A percentile compares a stretch with the other conserved stretches of the same genome.
These are phyloP conservation scores for Coleophora flavipennella DNA, from an alignment of 2,888 invertebrate genomes.

Conservation along the genomic window DNA sequence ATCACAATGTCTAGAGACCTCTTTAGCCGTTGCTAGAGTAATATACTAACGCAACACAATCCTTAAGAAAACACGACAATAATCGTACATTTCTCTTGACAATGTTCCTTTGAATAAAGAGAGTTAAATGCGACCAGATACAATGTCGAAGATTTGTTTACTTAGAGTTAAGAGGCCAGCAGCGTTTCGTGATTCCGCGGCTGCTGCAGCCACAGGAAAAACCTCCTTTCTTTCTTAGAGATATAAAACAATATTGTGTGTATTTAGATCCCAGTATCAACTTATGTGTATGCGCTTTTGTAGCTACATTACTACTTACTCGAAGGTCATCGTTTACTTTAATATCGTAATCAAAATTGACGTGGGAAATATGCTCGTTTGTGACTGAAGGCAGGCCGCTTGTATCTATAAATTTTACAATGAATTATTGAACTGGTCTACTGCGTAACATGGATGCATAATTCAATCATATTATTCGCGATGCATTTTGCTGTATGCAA, in stretches of 20 bases:
- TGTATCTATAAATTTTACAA: conserved; percentile 60
- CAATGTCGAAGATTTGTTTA: conserved; percentile 69
- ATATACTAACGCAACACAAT: conserved; percentile 66
- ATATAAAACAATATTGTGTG: too few species aligned
- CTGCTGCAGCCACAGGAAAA: conserved; percentile 35
- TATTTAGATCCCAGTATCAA: conserved; percentile 28
- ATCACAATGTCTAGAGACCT: conserved; percentile 55
- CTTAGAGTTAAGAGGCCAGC: conserved; percentile 44
- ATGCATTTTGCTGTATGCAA: conserved; percentile 11
- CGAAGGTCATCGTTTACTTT: conserved; percentile 64
- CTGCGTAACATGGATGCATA: conserved; percentile 45
- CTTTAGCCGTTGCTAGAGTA: conserved; percentile 53
- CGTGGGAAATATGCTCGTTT: conserved; percentile 70
- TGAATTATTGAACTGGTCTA: conserved; percentile 53
- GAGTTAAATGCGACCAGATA: conserved; percentile 65
- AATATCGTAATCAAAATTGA: conserved; percentile 68
- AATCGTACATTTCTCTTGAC: conserved; percentile 70
- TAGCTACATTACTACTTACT: conserved; percentile 59
- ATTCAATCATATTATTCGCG: conserved; percentile 47
- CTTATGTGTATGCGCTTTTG: conserved; percentile 44
- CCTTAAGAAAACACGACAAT: conserved; percentile 65
- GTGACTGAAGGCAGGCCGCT: conserved; percentile 43
- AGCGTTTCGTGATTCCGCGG: conserved; percentile 48
- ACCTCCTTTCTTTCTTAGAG: conserved; percentile 33
- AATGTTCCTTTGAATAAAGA: conserved; percentile 69